These are phyloP conservation scores for Rhimphoctona megacephalus DNA, from an alignment of 2,888 invertebrate genomes.

Conservation along the genomic window DNA sequence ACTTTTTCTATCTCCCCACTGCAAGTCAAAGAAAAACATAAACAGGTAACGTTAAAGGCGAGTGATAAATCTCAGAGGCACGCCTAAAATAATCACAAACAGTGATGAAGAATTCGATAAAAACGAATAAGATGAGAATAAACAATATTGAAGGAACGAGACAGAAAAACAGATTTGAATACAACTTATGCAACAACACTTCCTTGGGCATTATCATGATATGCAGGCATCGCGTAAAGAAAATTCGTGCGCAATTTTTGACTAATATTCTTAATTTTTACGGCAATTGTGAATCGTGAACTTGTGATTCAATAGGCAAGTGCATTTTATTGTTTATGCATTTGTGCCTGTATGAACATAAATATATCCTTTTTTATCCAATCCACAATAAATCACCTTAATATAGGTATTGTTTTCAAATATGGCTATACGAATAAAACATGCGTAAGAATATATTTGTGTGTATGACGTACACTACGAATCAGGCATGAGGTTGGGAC, in stretches of 20 bases:
- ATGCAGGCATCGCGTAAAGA: not conserved
- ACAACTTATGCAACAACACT: conserved; percentile 69
- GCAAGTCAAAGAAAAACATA: conserved; percentile 4
- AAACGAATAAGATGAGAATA: not conserved
- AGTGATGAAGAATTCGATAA: not conserved
- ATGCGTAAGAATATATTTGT: conserved; percentile 69
- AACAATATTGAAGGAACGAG: conserved; percentile 5
- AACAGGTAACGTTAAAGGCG: conserved; percentile 59
- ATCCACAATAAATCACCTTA: not conserved
- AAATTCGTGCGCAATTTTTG: not conserved
- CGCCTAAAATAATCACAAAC: not conserved
- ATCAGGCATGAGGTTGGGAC: conserved; percentile 77
- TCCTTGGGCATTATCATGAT: not conserved
- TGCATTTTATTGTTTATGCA: not conserved
- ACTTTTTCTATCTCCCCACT: not conserved
- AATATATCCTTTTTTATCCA: not conserved
- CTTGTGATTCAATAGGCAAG: not conserved
- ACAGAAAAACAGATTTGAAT: conserved; percentile 72
- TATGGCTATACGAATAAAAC: not conserved
- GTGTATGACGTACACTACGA: conserved; percentile 55
- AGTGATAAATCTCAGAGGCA: not conserved
- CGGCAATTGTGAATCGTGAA: not conserved
- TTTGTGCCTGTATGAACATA: too few relatives aligned
- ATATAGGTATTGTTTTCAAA: conserved; percentile 23
- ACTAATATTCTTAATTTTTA: conserved; percentile 52